phyloP scores from a whole-genome alignment of 2,113 vertebrate genomes.

The Silurus asotus region DNA sequence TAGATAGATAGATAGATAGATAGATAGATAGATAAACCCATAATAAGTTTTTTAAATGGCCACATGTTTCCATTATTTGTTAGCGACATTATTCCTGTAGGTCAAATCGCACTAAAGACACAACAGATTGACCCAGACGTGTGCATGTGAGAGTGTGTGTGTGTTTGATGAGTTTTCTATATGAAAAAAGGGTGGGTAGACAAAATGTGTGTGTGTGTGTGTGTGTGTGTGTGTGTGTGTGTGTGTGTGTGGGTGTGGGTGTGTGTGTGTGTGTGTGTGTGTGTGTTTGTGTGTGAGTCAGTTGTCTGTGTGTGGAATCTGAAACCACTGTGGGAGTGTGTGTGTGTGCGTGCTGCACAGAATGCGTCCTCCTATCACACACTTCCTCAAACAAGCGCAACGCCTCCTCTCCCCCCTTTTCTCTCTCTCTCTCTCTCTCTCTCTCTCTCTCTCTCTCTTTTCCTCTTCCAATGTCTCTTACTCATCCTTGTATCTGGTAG shows the following conservation, averaged over 20 bases:
- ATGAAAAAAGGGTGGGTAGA: neutral
- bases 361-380: constrained; percentile 41
- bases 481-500: constrained; percentile 29
- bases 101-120: neutral
- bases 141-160: neutral
- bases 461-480: neutral
- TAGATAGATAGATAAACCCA: no score
- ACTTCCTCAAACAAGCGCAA: constrained; percentile 66
- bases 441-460: neutral
- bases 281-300: neutral
- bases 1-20: no score
- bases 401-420: constrained; percentile 22
- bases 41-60: no score
- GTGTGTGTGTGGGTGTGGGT: constrained; percentile 46
- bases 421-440: constrained; percentile 35
- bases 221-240: neutral
- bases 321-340: constrained; percentile 49
- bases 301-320: constrained; percentile 54
- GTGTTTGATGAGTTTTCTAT: neutral
- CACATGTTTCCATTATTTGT: neutral
- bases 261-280: constrained; percentile 9
- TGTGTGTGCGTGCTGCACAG: neutral
- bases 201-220: neutral
- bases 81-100: neutral
- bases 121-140: neutral